Evolutionary conservation across 2,888 invertebrate genomes (phyloP).

Genomic region (Melinaea menophilus): DNA sequence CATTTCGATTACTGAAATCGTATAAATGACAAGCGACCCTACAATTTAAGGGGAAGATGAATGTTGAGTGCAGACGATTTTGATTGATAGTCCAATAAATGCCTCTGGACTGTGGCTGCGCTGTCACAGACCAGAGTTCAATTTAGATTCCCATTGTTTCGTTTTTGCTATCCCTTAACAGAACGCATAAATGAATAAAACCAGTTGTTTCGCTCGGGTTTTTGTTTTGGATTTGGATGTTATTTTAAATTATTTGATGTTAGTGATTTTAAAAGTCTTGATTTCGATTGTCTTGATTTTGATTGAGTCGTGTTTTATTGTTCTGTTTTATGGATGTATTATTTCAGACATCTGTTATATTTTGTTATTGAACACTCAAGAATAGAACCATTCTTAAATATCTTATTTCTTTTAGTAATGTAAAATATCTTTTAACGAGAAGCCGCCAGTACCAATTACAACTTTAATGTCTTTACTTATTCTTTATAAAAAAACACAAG

Average conservation of each 20-base stretch:
- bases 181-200: slow-evolving; percentile 65
- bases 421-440: slow-evolving; percentile 13
- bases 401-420: not conserved
- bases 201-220: slow-evolving; percentile 49
- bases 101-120: slow-evolving; percentile 47
- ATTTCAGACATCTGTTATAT: not conserved
- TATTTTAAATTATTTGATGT: slow-evolving; percentile 26
- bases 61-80: slow-evolving; percentile 44
- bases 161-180: slow-evolving; percentile 61
- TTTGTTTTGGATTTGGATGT: slow-evolving; percentile 52
- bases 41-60: slow-evolving; percentile 42
- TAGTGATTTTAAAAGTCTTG: slow-evolving; percentile 18
- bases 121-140: slow-evolving; percentile 64
- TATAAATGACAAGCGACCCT: slow-evolving; percentile 27
- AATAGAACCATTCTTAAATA: not conserved
- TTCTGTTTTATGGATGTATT: not conserved
- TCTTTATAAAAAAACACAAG: slow-evolving; percentile 21
- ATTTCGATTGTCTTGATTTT: not conserved
- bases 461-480: slow-evolving; percentile 23
- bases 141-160: slow-evolving; percentile 61
- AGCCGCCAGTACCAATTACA: slow-evolving; percentile 21
- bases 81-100: slow-evolving; percentile 63
- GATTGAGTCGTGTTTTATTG: not conserved
- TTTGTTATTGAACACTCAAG: not conserved
- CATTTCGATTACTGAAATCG: slow-evolving; percentile 28